Evolutionary conservation across 1,140 invertebrate species (phyloP), one percentile per base, ranked within the genome.

Genomic region (Meloidogyne hapla): DNA sequence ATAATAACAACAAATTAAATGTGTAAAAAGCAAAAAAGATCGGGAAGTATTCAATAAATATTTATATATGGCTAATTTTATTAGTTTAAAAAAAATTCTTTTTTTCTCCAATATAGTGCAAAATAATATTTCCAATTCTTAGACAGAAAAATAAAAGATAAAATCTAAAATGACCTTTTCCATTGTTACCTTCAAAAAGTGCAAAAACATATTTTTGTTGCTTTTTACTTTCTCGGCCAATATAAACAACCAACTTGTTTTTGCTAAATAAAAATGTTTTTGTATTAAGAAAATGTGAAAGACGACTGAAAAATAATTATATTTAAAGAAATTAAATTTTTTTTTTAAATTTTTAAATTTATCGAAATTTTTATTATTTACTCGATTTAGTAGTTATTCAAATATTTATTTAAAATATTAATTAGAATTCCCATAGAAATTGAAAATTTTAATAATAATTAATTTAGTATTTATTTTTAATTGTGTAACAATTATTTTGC

Each of bases 121-220:
- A 56, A 56, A 56, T n/a, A n/a, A 56, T 48, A 48, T 56, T 56
- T 56, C n/a, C n/a, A 56, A n/a, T 56, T 56, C 48, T n/a, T 56
- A n/a, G 48, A n/a, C 48, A n/a, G 18, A 56, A 56, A 21, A 56
- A 48, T 18, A 48, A n/a, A 56, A 56, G 48, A 56, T 56, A 56
- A 48, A 15, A 48, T 48, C 45, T 18, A 48, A 56, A 56, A 56
- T 56, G 48, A 56, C 18, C 48, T 56, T 56, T 56, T n/a, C 18
- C n/a, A 4, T 5, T 18, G 15, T n/a, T 56, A 56, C 18, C n/a
- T 56, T 56, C 48, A 56, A 56, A 56, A 56, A 56, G 48, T 56
- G n/a, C 48, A 56, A n/a, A 48, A 48, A 15, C 9, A 6, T 33
- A 6, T 33, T 48, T 48, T 48, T 48, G 4, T 56, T 6, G 4